phyloP scores from a whole-genome alignment of 2,888 invertebrate genomes.

The Rhamphomyia laevipes region DNA sequence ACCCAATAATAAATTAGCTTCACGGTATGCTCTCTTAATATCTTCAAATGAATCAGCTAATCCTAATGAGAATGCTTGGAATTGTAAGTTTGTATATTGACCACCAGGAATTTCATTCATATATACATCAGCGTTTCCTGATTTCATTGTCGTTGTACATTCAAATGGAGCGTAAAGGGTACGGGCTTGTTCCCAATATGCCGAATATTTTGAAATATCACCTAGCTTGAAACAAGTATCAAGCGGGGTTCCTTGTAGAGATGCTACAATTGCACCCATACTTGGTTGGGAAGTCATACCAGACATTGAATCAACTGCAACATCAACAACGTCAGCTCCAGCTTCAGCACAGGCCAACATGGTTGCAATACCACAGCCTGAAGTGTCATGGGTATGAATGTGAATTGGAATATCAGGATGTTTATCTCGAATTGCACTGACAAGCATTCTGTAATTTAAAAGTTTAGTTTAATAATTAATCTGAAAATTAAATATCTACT shows the following conservation, averaged over 20 bases:
- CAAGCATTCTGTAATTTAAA: conserved; percentile 40
- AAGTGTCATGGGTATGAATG: conserved; percentile 94
- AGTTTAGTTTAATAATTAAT: conserved; percentile 1
- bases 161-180: conserved; percentile 92
- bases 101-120: conserved; percentile 95
- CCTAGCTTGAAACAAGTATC: conserved; percentile 53
- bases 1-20: conserved; percentile 83
- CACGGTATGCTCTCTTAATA: conserved; percentile 79
- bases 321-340: conserved; percentile 87
- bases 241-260: conserved; percentile 40
- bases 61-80: conserved; percentile 91
- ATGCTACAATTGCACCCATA: conserved; percentile 91
- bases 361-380: conserved; percentile 82
- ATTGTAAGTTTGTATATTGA: conserved; percentile 94
- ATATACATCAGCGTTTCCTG: conserved; percentile 94
- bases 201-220: conserved; percentile 78
- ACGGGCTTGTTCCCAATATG: conserved; percentile 93
- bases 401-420: conserved; percentile 90
- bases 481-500: conserved; percentile 14
- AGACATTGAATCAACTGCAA: conserved; percentile 95
- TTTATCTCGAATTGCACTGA: conserved; percentile 71
- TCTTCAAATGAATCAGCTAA: conserved; percentile 88
- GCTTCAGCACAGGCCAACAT: conserved; percentile 82
- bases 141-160: conserved; percentile 91
- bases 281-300: conserved; percentile 94